Evolutionary conservation across 2,888 invertebrate genomes (phyloP).

Genomic region (Melinaea menophilus): DNA sequence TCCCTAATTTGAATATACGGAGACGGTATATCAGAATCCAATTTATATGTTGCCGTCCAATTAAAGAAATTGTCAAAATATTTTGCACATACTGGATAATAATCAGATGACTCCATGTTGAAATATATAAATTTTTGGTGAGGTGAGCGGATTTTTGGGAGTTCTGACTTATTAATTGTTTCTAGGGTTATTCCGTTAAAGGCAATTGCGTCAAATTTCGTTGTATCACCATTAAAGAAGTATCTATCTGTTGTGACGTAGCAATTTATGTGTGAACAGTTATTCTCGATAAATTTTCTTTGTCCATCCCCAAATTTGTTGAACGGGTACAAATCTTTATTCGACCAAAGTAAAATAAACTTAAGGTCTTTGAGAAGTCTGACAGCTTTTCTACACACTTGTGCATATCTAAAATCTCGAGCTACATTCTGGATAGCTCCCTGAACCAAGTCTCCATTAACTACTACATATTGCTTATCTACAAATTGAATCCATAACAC

Average conservation of each 20-base stretch:
- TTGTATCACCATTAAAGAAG: slow-evolving; percentile 1
- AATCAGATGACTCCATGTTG: slow-evolving; percentile 47
- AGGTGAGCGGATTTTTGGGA: slow-evolving; percentile 39
- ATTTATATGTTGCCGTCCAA: slow-evolving; percentile 58
- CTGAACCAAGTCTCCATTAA: slow-evolving; percentile 42
- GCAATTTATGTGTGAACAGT: slow-evolving; percentile 24
- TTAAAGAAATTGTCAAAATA: slow-evolving; percentile 50
- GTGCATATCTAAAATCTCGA: slow-evolving; percentile 51
- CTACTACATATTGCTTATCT: slow-evolving; percentile 31
- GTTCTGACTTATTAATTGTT: slow-evolving; percentile 4
- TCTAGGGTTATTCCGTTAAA: slow-evolving; percentile 31
- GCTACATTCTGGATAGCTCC: slow-evolving; percentile 56
- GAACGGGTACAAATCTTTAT: slow-evolving; percentile 20
- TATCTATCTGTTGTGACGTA: slow-evolving; percentile 24
- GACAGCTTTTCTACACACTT: slow-evolving; percentile 51
- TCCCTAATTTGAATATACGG: slow-evolving; percentile 48
- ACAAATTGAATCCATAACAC: slow-evolving; percentile 48
- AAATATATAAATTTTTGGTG: slow-evolving; percentile 51
- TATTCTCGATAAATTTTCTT: slow-evolving; percentile 20
- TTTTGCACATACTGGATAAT: slow-evolving; percentile 43
- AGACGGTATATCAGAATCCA: slow-evolving; percentile 52
- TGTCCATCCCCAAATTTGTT: slow-evolving; percentile 22
- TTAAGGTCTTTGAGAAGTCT: slow-evolving; percentile 44
- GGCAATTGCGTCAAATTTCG: slow-evolving; percentile 25
- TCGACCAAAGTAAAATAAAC: slow-evolving; percentile 27